These are phyloP conservation scores for Cnemophilus loriae DNA, from an alignment of 2,113 vertebrate genomes.

Conservation along the genomic window DNA sequence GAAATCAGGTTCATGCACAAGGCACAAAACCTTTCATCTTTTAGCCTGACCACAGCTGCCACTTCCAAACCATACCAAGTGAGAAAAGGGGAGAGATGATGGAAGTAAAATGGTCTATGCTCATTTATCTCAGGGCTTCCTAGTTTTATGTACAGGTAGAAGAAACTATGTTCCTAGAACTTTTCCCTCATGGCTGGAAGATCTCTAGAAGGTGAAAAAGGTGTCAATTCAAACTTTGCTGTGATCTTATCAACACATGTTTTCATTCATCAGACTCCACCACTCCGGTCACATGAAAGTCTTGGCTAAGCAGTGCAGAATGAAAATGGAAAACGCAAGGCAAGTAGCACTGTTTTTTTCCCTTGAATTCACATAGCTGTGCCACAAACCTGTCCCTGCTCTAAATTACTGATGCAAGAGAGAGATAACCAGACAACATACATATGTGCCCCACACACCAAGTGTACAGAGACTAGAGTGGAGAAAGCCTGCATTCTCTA, in stretches of 20 bases:
- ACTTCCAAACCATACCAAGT: not conserved
- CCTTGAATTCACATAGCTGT: not conserved
- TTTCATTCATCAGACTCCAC: not conserved
- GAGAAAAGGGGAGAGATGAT: not conserved
- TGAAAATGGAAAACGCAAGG: not conserved
- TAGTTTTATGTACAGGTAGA: not conserved
- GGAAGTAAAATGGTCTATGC: not conserved
- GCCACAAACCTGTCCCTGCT: not conserved
- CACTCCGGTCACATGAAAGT: not conserved
- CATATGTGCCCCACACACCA: accelerated
- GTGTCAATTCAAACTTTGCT: not conserved
- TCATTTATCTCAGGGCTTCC: not conserved
- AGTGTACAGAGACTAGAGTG: not conserved
- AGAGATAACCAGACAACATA: not conserved
- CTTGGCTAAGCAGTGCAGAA: not conserved
- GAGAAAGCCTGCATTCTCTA: not conserved
- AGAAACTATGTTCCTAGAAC: not conserved
- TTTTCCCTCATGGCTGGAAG: not conserved
- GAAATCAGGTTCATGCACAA: not conserved
- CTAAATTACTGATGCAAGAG: not conserved
- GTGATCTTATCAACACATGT: not conserved
- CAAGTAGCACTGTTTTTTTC: not conserved
- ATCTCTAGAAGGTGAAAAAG: not conserved
- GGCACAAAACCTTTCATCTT: not conserved
- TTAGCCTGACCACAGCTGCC: not conserved